A percentile compares a stretch with the other conserved stretches of the same genome.
phyloP scores from a whole-genome alignment of 2,113 vertebrate genomes.

The Dromiciops gliroides region DNA sequence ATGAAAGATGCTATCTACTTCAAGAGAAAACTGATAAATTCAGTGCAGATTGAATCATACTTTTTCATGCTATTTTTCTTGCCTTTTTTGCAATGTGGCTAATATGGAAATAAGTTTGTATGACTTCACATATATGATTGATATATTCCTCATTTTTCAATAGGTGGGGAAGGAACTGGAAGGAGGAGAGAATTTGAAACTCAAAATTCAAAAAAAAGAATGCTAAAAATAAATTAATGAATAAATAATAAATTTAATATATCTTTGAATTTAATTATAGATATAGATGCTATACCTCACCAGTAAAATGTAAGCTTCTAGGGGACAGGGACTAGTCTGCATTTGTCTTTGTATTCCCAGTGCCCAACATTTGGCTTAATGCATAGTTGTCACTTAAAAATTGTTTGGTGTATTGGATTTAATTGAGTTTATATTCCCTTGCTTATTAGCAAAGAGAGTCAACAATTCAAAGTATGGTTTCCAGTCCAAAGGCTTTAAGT shows the following conservation, averaged over 20 bases:
- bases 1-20: background rate
- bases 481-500: conserved; percentile 51
- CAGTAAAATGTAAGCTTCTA: background rate
- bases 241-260: background rate
- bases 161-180: background rate
- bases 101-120: background rate
- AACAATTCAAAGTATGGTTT: conserved; percentile 44
- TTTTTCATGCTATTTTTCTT: background rate
- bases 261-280: background rate
- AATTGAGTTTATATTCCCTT: conserved; percentile 39
- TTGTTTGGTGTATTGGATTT: background rate
- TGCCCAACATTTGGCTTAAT: background rate
- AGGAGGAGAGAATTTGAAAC: background rate
- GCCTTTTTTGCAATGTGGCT: background rate
- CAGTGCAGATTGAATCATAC: background rate
- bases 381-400: background rate
- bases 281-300: background rate
- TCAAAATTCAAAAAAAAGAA: background rate
- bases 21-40: background rate
- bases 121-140: background rate
- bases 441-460: conserved; percentile 60
- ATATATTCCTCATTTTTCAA: background rate
- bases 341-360: background rate
- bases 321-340: background rate
- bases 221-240: background rate